phyloP scores from a whole-genome alignment of 2,888 invertebrate genomes.

The Eupeodes luniger region DNA sequence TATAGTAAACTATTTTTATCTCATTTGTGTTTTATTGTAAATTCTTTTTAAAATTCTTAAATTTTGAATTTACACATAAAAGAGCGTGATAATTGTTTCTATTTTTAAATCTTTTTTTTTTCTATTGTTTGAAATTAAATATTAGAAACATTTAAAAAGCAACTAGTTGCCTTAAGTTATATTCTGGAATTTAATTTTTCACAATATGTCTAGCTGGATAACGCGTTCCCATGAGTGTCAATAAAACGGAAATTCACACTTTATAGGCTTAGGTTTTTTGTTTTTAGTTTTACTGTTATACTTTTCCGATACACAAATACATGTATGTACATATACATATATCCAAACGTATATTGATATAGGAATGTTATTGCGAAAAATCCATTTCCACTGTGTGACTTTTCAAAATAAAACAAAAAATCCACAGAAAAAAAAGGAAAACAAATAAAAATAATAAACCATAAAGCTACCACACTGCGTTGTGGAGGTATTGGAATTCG shows the following conservation, averaged over 20 bases:
- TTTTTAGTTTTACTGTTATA: slow-evolving; percentile 8
- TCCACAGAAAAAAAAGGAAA: not conserved
- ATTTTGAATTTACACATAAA: not conserved
- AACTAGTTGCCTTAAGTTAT: slow-evolving; percentile 16
- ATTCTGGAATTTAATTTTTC: slow-evolving; percentile 49
- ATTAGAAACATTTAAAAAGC: not conserved
- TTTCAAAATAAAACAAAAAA: slow-evolving; percentile 9
- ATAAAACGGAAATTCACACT: slow-evolving; percentile 58
- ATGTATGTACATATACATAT: no score
- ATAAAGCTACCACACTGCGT: slow-evolving; percentile 1
- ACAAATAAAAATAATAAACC: slow-evolving; percentile 23
- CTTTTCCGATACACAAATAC: slow-evolving; percentile 15
- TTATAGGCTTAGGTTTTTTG: not conserved
- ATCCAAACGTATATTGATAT: no score
- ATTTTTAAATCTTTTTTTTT: not conserved
- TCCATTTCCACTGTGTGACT: slow-evolving; percentile 19
- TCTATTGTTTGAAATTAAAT: slow-evolving; percentile 5
- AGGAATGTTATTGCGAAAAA: slow-evolving; percentile 24
- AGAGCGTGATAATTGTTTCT: not conserved
- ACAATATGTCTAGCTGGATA: slow-evolving; percentile 13
- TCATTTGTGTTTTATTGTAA: not conserved
- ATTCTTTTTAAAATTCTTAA: not conserved
- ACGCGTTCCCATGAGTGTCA: slow-evolving; percentile 24
- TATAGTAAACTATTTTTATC: not conserved
- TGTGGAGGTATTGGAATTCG: slow-evolving; percentile 2